phyloP scores from a whole-genome alignment of 2,797 vertebrate genomes.

The Chrysolophus pictus region DNA sequence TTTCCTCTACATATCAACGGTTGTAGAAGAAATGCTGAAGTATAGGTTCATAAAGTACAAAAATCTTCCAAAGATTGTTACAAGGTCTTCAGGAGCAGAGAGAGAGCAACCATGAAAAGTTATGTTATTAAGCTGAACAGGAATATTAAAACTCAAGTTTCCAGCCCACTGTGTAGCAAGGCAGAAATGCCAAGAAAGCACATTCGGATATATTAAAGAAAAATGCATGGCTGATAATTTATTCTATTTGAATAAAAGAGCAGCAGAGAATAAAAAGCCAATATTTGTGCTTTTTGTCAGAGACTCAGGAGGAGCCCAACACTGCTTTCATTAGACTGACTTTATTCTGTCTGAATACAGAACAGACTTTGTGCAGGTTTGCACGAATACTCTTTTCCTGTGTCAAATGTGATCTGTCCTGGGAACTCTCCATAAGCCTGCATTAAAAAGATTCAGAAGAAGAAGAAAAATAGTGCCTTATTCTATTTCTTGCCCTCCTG shows the following conservation, averaged over 20 bases:
- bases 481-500: neutral
- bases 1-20: neutral
- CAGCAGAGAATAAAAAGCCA: slow-evolving; percentile 5
- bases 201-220: neutral
- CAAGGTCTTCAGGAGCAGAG: neutral
- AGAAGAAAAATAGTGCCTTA: neutral
- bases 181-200: slow-evolving; percentile 17
- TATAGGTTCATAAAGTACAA: neutral
- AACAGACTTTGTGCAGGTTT: neutral
- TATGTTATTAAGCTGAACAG: neutral
- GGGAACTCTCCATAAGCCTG: neutral
- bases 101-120: neutral
- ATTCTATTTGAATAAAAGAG: slow-evolving; percentile 11
- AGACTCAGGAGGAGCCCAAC: neutral
- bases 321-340: neutral
- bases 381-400: neutral
- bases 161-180: neutral
- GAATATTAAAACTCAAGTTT: slow-evolving; percentile 16
- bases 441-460: neutral
- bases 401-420: neutral
- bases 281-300: slow-evolving; percentile 10
- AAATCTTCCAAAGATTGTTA: neutral
- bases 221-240: neutral
- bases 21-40: neutral
- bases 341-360: slow-evolving; percentile 22